Conservation (phyloP, 2,888 invertebrate species). For the Cephus runcator region DNA sequence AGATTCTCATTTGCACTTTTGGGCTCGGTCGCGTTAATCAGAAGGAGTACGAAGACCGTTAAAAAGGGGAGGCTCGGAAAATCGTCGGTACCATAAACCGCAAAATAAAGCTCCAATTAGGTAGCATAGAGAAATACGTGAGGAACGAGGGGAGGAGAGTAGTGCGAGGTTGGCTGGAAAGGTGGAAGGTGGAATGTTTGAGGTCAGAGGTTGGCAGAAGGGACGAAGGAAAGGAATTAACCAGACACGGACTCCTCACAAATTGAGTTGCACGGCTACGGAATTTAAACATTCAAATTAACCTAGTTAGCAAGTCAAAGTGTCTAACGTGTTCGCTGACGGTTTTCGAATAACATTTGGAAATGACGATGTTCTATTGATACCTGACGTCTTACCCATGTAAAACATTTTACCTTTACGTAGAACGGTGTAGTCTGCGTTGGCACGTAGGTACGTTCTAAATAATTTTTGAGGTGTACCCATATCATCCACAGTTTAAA, state of each 20-base stretch:
- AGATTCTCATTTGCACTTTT: background rate
- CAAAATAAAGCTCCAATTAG: slow-evolving; percentile 41
- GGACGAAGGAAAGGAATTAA: slow-evolving; percentile 48
- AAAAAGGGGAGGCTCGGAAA: slow-evolving; percentile 13
- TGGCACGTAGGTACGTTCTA: background rate
- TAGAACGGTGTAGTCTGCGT: background rate
- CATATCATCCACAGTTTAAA: background rate
- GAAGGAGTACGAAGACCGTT: slow-evolving; percentile 11
- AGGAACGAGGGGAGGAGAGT: slow-evolving; percentile 6
- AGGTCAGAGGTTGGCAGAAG: slow-evolving; percentile 21
- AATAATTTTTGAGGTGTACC: background rate
- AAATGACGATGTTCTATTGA: slow-evolving; percentile 43
- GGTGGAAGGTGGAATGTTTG: slow-evolving; percentile 15
- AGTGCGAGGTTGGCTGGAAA: slow-evolving; percentile 11
- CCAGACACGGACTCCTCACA: slow-evolving; percentile 52
- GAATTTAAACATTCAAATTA: slow-evolving; percentile 64
- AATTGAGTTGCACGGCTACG: slow-evolving; percentile 57
- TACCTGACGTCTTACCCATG: slow-evolving; percentile 2
- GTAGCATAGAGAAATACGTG: slow-evolving; percentile 36
- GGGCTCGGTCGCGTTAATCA: slow-evolving; percentile 3
- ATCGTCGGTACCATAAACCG: slow-evolving; percentile 18
- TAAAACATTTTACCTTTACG: background rate
- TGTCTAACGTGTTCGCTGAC: slow-evolving; percentile 49
- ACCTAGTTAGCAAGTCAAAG: slow-evolving; percentile 62
- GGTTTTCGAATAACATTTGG: background rate